Base-by-base conservation (phyloP, 2,797 vertebrate species). In the Ctenochaetus hawaiiensis region DNA sequence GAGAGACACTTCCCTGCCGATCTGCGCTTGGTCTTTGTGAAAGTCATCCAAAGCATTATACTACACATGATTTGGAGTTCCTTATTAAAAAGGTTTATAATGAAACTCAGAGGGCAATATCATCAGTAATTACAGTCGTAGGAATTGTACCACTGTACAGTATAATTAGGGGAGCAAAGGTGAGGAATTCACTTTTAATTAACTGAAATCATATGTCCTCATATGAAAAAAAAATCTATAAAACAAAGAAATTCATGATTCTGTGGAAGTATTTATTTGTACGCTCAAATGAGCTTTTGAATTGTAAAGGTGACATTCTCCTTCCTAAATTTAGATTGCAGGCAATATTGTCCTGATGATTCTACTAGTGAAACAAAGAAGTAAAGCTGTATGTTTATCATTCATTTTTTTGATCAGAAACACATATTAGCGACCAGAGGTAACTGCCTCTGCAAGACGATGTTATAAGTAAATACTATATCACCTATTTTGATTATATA, bases 101-200 rank as follows among this genome's bases (percentile, higher is more conserved):
- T 92, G 90, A 93, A 92, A 91, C 87, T 91, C 84, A 92, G 77
- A 92, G 84, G 82, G 87, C 82, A 91, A 92, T 93, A 92, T 92
- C 82, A 82, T 81, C 75, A 82, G 85, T 94, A 92, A 92, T 94
- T 92, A 91, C 69, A 91, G 79, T 87, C 39, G 22, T 68, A 85
- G 56, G 75, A 86, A 82, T 81, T 78, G 66, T 89, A 78, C 52
- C 59, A 83, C 58, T 81, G 80, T 87, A 87, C 75, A 75, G 71
- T 77, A 67, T 92, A 92, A 92, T 94, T 92, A 90, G 23, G 77
- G 60, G 71, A 78, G 85, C 69, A 92, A 91, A 90, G 86, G 87
- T 92, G 86, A 87, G 75, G 77, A 83, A 87, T 83, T 74, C 72
- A 58, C 53, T 84, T 84, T 86, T 92, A 91, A 93, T 92, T 91